Percentiles rank a stretch among this genome's conserved stretches.
Conservation (phyloP, 2,888 invertebrate species). For the Norana najaformis region DNA sequence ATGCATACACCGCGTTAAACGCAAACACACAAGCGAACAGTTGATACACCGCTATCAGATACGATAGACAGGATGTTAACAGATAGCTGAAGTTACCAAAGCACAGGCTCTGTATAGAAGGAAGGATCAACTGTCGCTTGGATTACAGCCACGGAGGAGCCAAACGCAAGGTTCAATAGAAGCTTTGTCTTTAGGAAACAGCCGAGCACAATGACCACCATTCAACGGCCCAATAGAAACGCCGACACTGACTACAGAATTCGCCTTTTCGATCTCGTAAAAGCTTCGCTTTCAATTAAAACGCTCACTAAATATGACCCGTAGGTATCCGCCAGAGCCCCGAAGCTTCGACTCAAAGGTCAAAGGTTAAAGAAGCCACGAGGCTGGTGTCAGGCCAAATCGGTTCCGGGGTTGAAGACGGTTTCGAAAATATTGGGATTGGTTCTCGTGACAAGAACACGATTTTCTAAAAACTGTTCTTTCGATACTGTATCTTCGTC, state of each 20-base stretch:
- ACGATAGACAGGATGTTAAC: background rate
- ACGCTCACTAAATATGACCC: background rate
- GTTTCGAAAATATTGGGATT: background rate
- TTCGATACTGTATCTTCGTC: background rate
- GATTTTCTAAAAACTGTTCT: background rate
- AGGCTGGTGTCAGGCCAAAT: background rate
- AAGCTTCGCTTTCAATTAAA: slow-evolving; percentile 1
- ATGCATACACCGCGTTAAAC: no score
- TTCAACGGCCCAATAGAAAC: background rate
- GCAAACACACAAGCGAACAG: background rate
- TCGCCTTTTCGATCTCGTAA: background rate
- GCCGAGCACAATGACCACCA: background rate
- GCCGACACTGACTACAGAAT: background rate
- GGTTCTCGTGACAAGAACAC: background rate
- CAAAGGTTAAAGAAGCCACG: background rate
- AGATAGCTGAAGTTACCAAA: background rate
- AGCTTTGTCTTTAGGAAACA: background rate
- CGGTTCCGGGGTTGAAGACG: background rate
- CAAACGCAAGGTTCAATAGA: slow-evolving; percentile 13
- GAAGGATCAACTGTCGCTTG: background rate
- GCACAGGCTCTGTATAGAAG: background rate
- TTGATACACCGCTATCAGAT: background rate
- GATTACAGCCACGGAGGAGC: background rate
- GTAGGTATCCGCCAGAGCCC: background rate
- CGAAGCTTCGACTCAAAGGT: background rate